These are phyloP conservation scores for Vulpes ferrilata DNA, from an alignment of 2,113 vertebrate genomes.

Conservation along the genomic window DNA sequence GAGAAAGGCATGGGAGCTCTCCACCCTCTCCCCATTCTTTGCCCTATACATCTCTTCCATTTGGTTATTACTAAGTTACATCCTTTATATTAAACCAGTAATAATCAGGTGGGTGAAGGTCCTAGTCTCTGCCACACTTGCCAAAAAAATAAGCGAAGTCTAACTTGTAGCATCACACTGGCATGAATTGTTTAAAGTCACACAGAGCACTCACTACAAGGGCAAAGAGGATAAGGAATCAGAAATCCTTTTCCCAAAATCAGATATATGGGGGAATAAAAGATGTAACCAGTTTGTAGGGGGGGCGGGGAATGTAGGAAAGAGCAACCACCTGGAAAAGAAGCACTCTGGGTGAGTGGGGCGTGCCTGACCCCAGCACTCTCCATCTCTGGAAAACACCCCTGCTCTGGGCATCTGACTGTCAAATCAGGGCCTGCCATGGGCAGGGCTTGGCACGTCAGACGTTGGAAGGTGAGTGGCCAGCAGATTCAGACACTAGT, in stretches of 20 bases:
- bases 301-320: background rate
- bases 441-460: rapidly evolving
- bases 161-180: background rate
- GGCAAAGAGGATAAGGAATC: background rate
- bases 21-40: background rate
- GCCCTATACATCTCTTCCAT: background rate
- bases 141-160: background rate
- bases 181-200: background rate
- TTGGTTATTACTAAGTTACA: background rate
- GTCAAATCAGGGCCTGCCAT: background rate
- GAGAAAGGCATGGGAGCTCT: background rate
- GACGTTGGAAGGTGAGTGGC: background rate
- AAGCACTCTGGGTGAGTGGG: background rate
- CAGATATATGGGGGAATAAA: background rate
- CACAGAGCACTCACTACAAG: background rate
- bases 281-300: background rate
- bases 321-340: background rate
- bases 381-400: background rate
- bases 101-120: background rate
- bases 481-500: background rate
- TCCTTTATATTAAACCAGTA: background rate
- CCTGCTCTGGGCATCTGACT: background rate
- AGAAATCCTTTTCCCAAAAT: background rate
- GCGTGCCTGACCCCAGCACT: rapidly evolving
- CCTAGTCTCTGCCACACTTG: background rate